These are phyloP conservation scores for Clunio marinus DNA, from an alignment of 2,888 invertebrate species.

Conservation along the genomic window DNA sequence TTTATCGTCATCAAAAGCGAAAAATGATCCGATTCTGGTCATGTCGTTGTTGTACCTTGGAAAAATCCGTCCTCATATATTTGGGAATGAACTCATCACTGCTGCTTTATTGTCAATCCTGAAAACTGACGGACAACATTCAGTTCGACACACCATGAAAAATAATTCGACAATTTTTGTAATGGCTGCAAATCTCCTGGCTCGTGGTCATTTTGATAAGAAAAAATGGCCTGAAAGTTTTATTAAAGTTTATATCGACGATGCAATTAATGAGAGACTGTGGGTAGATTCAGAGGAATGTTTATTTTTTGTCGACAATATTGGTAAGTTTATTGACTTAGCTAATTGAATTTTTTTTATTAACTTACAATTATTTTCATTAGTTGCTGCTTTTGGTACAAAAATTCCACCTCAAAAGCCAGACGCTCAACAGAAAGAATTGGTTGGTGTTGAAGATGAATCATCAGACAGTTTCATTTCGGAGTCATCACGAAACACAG, in stretches of 20 bases:
- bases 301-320: constrained; percentile 85
- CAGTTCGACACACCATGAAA: constrained; percentile 68
- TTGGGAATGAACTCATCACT: constrained; percentile 68
- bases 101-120: constrained; percentile 77
- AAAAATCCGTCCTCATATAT: constrained; percentile 72
- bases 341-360: constrained; percentile 43
- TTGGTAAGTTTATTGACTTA: constrained; percentile 72
- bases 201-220: constrained; percentile 75
- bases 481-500: constrained; percentile 34
- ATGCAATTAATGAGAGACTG: constrained; percentile 85
- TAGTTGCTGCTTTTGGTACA: constrained; percentile 46
- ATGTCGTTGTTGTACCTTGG: constrained; percentile 75
- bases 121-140: constrained; percentile 65
- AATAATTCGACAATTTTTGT: constrained; percentile 76
- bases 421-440: constrained; percentile 42
- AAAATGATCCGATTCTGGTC: constrained; percentile 69
- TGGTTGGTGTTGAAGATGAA: constrained; percentile 53
- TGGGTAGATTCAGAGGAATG: constrained; percentile 94
- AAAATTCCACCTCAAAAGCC: constrained; percentile 46
- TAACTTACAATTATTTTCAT: not conserved
- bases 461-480: constrained; percentile 33
- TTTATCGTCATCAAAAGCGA: constrained; percentile 71
- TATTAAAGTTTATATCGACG: constrained; percentile 90
- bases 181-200: constrained; percentile 76
- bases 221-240: constrained; percentile 89